A percentile compares a stretch with the other conserved stretches of the same genome.
Conservation (phyloP, 2,797 vertebrate species). For the Diplodus sargus region DNA sequence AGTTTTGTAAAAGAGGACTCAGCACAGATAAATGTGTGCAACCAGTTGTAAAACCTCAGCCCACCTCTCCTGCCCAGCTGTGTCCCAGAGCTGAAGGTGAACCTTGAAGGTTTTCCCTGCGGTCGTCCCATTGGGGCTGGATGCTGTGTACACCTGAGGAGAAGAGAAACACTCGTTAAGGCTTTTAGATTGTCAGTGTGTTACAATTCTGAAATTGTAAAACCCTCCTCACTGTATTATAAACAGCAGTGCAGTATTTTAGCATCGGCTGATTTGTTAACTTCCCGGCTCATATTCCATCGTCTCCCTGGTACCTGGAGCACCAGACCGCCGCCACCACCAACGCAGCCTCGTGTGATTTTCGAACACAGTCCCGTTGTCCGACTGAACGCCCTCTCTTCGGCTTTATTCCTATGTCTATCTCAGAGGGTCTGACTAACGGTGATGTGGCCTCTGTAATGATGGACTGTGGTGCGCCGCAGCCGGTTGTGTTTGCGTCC, state of each 20-base stretch:
- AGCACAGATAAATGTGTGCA: neutral
- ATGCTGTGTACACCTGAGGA: conserved; percentile 88
- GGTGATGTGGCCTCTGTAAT: conserved; percentile 2
- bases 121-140: conserved; percentile 88
- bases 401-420: neutral
- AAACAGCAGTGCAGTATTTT: neutral
- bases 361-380: neutral
- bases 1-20: neutral
- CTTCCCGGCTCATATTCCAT: neutral
- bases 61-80: conserved; percentile 94
- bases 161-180: neutral
- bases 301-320: neutral
- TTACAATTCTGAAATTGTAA: neutral
- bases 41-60: neutral
- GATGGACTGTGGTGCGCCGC: conserved; percentile 15
- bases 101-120: conserved; percentile 93
- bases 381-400: neutral
- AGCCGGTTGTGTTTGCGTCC: conserved; percentile 22
- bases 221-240: neutral
- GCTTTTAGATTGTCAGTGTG: neutral
- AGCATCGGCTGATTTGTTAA: neutral
- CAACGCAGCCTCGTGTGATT: neutral
- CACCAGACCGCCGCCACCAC: neutral
- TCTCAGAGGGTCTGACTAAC: neutral
- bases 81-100: conserved; percentile 97